Evolutionary conservation across 2,888 invertebrate species (phyloP), one percentile per base, ranked within the genome.

Genomic region (Crossocerus cetratus): DNA sequence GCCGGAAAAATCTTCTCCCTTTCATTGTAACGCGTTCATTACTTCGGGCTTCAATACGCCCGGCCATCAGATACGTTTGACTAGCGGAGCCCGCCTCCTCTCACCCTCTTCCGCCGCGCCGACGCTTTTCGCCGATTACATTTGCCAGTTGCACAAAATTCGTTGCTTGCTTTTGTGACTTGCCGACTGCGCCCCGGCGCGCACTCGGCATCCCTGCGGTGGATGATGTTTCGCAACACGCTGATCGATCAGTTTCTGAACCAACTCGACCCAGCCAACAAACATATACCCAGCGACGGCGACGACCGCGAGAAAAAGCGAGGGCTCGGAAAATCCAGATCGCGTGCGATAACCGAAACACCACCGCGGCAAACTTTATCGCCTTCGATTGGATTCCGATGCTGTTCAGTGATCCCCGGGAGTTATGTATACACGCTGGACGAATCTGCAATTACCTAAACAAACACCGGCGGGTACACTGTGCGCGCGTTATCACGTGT

Each of bases 351-450:
- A 59, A 14, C 42, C 18, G 60, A 21, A 63, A 32, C 53, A 32
- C 21, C 42, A n/a, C n/a, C 49, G 3, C 62, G 49, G 56, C 42
- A 23, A 60, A 62, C 60, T 68, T 57, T 53, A 42, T 60, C 63
- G 64, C 45, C 60, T 64, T 43, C 45, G 63, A 70, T 68, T 69
- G 57, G 67, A 73, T 64, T 75, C 58, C 32, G 69, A 77, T 75
- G 76, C 77, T 63, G 76, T 69, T 69, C 80, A 75, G 68, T 79
- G 78, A 76, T 23, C 77, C 61, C 72, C 67, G 65, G 18, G 53
- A 69, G 72, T 60, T 63, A 61, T 66, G 57, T 69, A n/a, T n/a
- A 54, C 61, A 55, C 45, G 54, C 64, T 57, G 32, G 13, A 45
- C 65, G 8, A 44, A 57, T 53, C 32, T 42, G 63, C 54, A 60